Evolutionary conservation across 2,113 vertebrate species (phyloP).

Genomic region (Accipiter cooperii): DNA sequence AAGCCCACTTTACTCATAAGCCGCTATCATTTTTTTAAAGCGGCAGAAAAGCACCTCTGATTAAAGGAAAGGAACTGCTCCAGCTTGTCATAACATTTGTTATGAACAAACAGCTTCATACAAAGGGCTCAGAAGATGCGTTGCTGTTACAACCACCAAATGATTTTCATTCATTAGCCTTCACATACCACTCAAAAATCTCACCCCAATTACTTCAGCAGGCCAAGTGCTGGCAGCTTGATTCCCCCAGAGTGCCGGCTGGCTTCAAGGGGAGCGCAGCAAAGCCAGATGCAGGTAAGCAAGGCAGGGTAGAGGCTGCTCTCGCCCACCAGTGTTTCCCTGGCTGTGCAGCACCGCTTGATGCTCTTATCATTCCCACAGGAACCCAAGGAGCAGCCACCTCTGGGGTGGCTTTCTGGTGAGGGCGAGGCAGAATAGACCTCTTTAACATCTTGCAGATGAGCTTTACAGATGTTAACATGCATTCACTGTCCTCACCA

Average conservation of each 20-base stretch:
- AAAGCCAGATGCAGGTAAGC: not conserved
- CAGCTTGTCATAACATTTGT: constrained; percentile 39
- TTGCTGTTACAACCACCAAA: not conserved
- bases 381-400: not conserved
- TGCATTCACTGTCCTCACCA: not conserved
- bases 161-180: constrained; percentile 19
- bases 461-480: not conserved
- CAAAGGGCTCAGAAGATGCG: not conserved
- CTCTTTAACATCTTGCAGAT: not conserved
- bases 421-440: not conserved
- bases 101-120: constrained; percentile 27
- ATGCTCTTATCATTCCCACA: not conserved
- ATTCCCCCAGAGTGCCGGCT: not conserved
- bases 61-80: constrained; percentile 33
- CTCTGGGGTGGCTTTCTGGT: not conserved
- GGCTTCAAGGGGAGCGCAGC: not conserved
- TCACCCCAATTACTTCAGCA: not conserved
- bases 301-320: not conserved
- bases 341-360: not conserved
- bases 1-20: constrained; percentile 10
- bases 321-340: not conserved
- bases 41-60: constrained; percentile 1
- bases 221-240: not conserved
- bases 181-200: not conserved
- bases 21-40: constrained; percentile 12